These are phyloP conservation scores for Eurystomus glaucurus DNA, from an alignment of 2,797 vertebrate species.

Conservation along the genomic window DNA sequence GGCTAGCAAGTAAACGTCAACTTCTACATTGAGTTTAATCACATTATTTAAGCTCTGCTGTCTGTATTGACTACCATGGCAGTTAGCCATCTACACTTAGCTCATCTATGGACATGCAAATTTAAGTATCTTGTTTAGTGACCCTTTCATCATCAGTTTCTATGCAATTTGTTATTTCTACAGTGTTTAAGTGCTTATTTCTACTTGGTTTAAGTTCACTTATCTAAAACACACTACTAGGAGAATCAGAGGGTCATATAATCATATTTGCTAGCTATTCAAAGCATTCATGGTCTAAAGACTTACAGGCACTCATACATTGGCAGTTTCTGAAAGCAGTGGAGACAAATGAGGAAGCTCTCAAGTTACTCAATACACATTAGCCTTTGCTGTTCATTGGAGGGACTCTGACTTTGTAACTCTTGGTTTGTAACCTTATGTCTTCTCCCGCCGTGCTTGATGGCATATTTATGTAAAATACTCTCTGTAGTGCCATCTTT, in stretches of 20 bases:
- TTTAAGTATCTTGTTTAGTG: not conserved
- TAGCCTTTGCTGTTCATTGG: not conserved
- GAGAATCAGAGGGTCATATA: not conserved
- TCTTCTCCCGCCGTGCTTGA: not conserved
- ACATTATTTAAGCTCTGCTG: not conserved
- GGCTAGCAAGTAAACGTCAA: not conserved
- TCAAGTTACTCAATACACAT: not conserved
- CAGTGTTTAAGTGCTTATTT: not conserved
- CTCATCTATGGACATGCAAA: not conserved
- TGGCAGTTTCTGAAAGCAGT: not conserved
- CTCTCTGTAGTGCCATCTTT: not conserved
- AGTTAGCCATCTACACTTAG: not conserved
- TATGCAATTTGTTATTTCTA: not conserved
- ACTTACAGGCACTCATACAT: not conserved
- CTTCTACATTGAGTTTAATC: not conserved
- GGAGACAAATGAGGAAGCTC: not conserved
- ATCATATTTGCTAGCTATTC: not conserved
- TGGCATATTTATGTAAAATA: constrained; percentile 4
- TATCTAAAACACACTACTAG: not conserved
- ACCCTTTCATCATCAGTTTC: not conserved
- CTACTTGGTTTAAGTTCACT: not conserved
- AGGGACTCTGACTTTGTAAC: not conserved
- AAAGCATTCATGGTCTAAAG: not conserved
- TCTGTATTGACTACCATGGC: not conserved
- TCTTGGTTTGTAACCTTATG: not conserved